Evolutionary conservation across 2,113 vertebrate species (phyloP).

Genomic region (Zosterops borbonicus): DNA sequence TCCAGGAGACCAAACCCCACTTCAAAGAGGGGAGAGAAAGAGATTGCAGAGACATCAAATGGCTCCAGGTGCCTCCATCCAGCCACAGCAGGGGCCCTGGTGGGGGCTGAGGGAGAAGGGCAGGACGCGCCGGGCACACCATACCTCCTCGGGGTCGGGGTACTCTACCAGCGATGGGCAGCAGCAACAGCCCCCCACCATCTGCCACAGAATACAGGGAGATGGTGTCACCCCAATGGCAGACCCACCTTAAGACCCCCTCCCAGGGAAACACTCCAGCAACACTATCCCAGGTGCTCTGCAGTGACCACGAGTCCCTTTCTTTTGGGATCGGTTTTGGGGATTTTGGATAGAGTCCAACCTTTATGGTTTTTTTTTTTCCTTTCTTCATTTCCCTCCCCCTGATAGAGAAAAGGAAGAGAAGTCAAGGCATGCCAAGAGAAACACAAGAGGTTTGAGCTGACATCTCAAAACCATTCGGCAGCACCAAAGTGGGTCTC

Average conservation of each 20-base stretch:
- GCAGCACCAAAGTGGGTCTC: neutral
- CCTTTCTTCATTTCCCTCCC: neutral
- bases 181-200: slow-evolving; percentile 72
- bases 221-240: neutral
- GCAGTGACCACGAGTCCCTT: fast-evolving
- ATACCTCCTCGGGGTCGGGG: slow-evolving; percentile 62
- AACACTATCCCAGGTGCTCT: neutral
- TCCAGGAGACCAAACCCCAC: neutral
- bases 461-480: neutral
- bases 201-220: slow-evolving; percentile 71
- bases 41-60: neutral
- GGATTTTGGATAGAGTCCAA: neutral
- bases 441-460: neutral
- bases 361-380: neutral
- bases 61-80: neutral
- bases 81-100: neutral
- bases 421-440: slow-evolving; percentile 41
- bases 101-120: neutral
- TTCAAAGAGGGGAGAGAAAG: neutral
- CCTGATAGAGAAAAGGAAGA: neutral
- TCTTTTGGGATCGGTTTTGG: neutral
- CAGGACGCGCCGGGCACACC: neutral
- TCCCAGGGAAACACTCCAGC: neutral
- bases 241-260: neutral
- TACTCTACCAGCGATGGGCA: slow-evolving; percentile 69